A percentile compares a stretch with the other conserved stretches of the same genome.
phyloP scores from a whole-genome alignment of 2,113 vertebrate species.

The Girardinichthys multiradiatus region DNA sequence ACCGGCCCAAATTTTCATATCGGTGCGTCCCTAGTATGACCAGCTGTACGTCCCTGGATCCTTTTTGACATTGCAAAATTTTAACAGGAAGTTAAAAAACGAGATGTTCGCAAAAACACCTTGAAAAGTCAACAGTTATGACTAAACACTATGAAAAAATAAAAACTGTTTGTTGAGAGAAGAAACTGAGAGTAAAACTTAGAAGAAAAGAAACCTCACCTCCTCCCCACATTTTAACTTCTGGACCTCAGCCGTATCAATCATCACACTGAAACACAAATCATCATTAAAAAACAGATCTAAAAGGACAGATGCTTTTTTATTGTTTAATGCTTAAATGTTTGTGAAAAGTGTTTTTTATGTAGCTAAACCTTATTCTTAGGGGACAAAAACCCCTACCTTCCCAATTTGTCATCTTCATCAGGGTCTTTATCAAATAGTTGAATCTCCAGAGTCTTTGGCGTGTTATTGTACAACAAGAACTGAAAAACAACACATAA shows the following conservation, averaged over 20 bases:
- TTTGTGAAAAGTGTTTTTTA: neutral
- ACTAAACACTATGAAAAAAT: neutral
- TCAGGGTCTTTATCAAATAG: slow-evolving; percentile 96
- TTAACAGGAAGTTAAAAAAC: neutral
- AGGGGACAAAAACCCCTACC: slow-evolving; percentile 70
- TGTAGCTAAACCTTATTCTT: neutral
- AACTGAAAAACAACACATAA: slow-evolving; percentile 69
- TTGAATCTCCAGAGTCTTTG: slow-evolving; percentile 87
- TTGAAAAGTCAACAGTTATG: neutral
- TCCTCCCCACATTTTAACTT: slow-evolving; percentile 89
- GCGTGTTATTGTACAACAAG: slow-evolving; percentile 85
- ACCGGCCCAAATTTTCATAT: too few relatives aligned
- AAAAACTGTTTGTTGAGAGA: neutral
- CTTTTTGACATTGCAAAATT: neutral
- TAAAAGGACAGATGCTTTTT: too few relatives aligned
- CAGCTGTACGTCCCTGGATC: neutral
- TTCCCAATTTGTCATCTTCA: slow-evolving; percentile 95
- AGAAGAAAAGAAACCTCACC: slow-evolving; percentile 71
- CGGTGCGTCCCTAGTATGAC: too few relatives aligned
- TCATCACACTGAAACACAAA: slow-evolving; percentile 78
- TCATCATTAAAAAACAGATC: neutral
- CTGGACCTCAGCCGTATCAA: slow-evolving; percentile 87
- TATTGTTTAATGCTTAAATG: neutral
- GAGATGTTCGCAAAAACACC: neutral
- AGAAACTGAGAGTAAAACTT: neutral